phyloP scores from a whole-genome alignment of 2,888 invertebrate species.

The Tortricodes alternella region DNA sequence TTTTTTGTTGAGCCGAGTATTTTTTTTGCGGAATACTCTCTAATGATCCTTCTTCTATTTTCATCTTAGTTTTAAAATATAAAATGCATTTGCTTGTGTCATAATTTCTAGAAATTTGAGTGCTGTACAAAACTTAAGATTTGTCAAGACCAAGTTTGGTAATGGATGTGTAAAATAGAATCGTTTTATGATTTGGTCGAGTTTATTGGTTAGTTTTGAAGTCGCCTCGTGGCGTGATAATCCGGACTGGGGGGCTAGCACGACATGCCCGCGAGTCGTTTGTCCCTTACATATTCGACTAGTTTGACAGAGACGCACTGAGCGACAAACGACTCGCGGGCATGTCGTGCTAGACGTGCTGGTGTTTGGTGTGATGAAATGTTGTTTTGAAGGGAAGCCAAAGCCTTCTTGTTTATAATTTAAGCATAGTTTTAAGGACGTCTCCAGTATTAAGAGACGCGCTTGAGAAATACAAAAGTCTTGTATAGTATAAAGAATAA shows the following conservation, averaged over 20 bases:
- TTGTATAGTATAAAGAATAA: slow-evolving; percentile 61
- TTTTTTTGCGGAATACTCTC: background rate
- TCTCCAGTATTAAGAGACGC: slow-evolving; percentile 48
- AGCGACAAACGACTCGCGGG: too few relatives aligned
- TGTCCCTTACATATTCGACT: too few relatives aligned
- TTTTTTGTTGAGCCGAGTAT: background rate
- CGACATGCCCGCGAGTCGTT: too few relatives aligned
- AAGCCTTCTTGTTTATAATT: slow-evolving; percentile 72
- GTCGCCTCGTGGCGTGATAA: background rate
- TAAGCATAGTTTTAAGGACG: slow-evolving; percentile 59
- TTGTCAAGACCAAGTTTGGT: slow-evolving; percentile 18
- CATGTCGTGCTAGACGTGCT: too few relatives aligned
- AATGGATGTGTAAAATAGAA: slow-evolving; percentile 8
- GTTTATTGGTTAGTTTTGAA: background rate
- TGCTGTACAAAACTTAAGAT: slow-evolving; percentile 27
- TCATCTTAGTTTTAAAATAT: slow-evolving; percentile 14
- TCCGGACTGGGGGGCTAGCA: too few relatives aligned
- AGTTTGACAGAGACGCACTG: too few relatives aligned
- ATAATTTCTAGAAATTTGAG: slow-evolving; percentile 28
- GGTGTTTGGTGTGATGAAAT: slow-evolving; percentile 38
- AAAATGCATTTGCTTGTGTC: slow-evolving; percentile 36
- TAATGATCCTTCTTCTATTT: slow-evolving; percentile 21
- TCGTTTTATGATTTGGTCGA: slow-evolving; percentile 5
- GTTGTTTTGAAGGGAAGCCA: slow-evolving; percentile 69
- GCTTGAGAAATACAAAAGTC: slow-evolving; percentile 53